These are phyloP conservation scores for Telmatherina bonti DNA, from an alignment of 2,797 vertebrate species.

Conservation along the genomic window DNA sequence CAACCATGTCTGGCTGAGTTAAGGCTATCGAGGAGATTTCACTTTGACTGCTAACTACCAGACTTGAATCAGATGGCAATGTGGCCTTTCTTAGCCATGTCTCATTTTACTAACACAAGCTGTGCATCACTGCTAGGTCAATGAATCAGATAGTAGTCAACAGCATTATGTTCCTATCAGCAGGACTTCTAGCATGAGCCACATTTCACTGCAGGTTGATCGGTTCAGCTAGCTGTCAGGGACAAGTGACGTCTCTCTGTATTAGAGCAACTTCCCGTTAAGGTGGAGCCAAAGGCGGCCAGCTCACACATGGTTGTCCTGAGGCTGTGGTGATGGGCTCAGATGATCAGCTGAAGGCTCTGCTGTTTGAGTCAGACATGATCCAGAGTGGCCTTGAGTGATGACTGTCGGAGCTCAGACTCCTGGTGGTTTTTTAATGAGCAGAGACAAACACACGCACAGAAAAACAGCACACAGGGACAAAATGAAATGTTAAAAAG, in stretches of 20 bases:
- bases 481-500: conserved; percentile 12
- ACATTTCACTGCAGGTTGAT: conserved; percentile 72
- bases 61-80: conserved; percentile 67
- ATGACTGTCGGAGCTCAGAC: conserved; percentile 60
- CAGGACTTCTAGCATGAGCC: conserved; percentile 56
- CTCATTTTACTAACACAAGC: conserved; percentile 67
- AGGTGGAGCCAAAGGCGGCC: conserved; percentile 50
- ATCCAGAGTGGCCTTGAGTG: conserved; percentile 73
- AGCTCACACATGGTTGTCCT: conserved; percentile 61
- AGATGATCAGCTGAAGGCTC: conserved; percentile 75
- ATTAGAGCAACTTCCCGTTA: conserved; percentile 67
- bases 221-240: conserved; percentile 59
- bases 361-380: conserved; percentile 76
- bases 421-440: conserved; percentile 72
- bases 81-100: conserved; percentile 66
- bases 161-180: conserved; percentile 59
- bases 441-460: conserved; percentile 49
- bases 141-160: conserved; percentile 74
- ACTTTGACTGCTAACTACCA: conserved; percentile 41
- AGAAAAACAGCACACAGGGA: conserved; percentile 19
- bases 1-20: not conserved
- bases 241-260: conserved; percentile 74
- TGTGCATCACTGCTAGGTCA: conserved; percentile 54
- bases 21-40: conserved; percentile 35
- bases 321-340: conserved; percentile 63